Evolutionary conservation across 2,797 vertebrate species (phyloP), one percentile per base, ranked within the genome.

Genomic region (Luscinia megarhynchos): DNA sequence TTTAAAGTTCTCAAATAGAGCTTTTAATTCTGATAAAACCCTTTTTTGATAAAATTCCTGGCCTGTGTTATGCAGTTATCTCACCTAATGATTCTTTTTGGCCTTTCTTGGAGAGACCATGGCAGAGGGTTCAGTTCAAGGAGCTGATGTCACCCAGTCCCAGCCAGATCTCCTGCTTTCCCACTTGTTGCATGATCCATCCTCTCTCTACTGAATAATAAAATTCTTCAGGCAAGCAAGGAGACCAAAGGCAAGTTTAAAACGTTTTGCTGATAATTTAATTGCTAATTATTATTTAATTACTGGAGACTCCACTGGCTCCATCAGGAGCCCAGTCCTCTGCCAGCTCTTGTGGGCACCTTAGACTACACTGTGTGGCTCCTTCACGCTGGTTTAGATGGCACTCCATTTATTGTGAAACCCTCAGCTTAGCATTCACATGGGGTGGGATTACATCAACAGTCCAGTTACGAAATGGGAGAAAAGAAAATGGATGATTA

Each of bases 351-450:
- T 94, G 72, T 63, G 87, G 92, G 82, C 73, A 96, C 93, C 79
- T 92, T 94, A 80, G 87, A 80, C 91, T 95, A 76, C 36, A 53
- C 40, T 62, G 29, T 40, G 73, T 69, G 90, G 68, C 12, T 87
- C 41, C 75, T 69, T 82, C 95, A 88, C 4, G 34, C 84, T 93
- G 87, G 46, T 91, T 89, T 81, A 79, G 58, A 95, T 6, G 70
- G 62, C 63, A 84, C 81, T 90, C 86, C 9, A 34, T 87, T 94
- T 90, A 57, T 95, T 96, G 90, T 90, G 95, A 96, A 96, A 95
- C 63, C 66, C 69, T 46, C 70, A 82, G 30, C 1, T 69, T 59
- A 51, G 46, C 74, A 55, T 76, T 91, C 91, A 73, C 74, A 70
- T 84, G 89, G 67, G 58, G 76, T 6, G 84, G 67, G 53, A 92